Base-by-base conservation (phyloP, 2,113 vertebrate genomes). In the Eidolon helvum region DNA sequence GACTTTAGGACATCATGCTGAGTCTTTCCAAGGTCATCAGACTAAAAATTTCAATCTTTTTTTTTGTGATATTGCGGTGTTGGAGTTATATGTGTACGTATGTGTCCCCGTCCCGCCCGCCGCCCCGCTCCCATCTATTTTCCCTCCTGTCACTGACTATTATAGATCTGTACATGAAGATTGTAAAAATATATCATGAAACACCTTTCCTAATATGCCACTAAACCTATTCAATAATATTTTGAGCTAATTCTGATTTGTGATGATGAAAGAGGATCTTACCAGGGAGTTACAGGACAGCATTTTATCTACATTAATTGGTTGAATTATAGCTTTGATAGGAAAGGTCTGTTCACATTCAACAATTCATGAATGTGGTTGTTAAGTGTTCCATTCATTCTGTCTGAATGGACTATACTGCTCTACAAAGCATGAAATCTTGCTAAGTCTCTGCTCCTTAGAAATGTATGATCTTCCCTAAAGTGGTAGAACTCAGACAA, bases 1-100 rank as follows among this genome's bases (percentile, higher is more conserved):
- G 86, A 97, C 72, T 94, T 97, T 43, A 93, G 38, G 90, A 79
- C 72, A 93, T 55, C 77, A 95, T 61, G 74, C 91, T 91, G 93
- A 93, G 86, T 63, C 78, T 95, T 97, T 94, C 53, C 78, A 82
- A 94, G 68, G 50, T 97, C 78, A 96, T 7, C 26, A 57, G 48
- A 93, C 35, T 91, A 89, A 93, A 55, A 92, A 78, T 93, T 88
- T 38, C 38, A 85, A 16, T 69, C 10, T 45, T 80, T 14, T 28
- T 28, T 85, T 48, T 8, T 71, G 24, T 94, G 72, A 79, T 75
- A 66, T 74, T 79, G 38, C 92, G 92, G 84, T 63, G 48, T 30
- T 91, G 30, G 35, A 10, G 10, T 69, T 86, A 24, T n/a, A 40
- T 71, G 26, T 50, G 16, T 48, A 3, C 30, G 35, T 50, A 50